These are phyloP conservation scores for Ranitomeya variabilis DNA, from an alignment of 2,113 vertebrate species.

Conservation along the genomic window DNA sequence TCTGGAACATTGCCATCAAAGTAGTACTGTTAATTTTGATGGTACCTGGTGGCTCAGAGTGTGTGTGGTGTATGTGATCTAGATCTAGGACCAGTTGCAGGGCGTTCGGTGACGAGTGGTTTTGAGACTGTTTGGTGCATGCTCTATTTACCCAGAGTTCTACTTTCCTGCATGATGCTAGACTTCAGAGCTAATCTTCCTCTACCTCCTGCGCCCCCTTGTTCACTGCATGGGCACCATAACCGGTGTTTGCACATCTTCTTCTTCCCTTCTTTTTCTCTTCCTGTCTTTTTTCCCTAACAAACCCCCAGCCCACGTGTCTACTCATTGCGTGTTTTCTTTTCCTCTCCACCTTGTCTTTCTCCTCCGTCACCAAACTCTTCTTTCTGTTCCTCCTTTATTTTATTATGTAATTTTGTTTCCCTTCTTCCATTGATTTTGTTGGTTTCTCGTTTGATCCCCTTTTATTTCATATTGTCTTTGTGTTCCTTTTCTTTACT, in stretches of 20 bases:
- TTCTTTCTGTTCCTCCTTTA: conserved; percentile 90
- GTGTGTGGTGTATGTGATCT: background rate
- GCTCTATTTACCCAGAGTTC: conserved; percentile 74
- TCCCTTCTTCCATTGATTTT: conserved; percentile 77
- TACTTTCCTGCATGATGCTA: conserved; percentile 79
- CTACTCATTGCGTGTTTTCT: conserved; percentile 82
- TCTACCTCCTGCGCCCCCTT: conserved; percentile 61
- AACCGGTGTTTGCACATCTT: conserved; percentile 78
- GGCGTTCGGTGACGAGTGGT: background rate
- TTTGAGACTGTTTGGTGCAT: conserved; percentile 58
- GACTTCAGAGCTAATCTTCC: conserved; percentile 58
- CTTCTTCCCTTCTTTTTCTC: conserved; percentile 72
- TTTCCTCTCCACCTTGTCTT: conserved; percentile 84
- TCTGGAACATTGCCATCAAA: background rate
- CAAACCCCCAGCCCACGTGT: conserved; percentile 79
- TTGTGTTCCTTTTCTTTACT: conserved; percentile 59
- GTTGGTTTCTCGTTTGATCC: conserved; percentile 60
- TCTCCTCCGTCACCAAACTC: conserved; percentile 81
- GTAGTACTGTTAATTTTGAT: background rate
- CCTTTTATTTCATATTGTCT: conserved; percentile 72
- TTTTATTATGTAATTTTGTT: conserved; percentile 85
- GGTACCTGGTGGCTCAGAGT: too few species aligned
- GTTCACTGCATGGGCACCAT: conserved; percentile 82
- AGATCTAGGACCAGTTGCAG: background rate
- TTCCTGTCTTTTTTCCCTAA: conserved; percentile 65